Base-by-base conservation (phyloP, 2,113 vertebrate genomes). In the Psittacus erithacus region DNA sequence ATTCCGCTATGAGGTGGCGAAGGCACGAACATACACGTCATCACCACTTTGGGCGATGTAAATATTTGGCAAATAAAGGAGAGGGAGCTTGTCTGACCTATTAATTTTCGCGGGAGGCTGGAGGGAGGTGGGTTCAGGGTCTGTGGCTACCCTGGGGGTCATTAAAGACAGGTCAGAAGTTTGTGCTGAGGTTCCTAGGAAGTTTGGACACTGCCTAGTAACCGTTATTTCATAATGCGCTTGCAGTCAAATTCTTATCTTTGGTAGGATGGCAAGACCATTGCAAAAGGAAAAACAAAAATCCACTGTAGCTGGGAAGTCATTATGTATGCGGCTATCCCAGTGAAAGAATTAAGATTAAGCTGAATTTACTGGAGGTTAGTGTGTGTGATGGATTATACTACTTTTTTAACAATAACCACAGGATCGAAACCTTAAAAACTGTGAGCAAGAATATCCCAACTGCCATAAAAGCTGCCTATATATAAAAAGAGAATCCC, bases 51-150 rank as follows among this genome's bases (percentile, higher is more conserved):
- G 70, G 52, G 14, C 93, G 93, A 81, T 47, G 82, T 62, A 88
- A 93, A 69, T 88, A 50, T 70, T 87, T 90, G 93, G 70, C 82
- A 83, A 92, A 81, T 81, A 43, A 82, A 64, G 64, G 22, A 92
- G 65, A 85, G 9, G 7, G 69, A 76, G 39, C 17, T 85, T 82
- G 71, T 53, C 52, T 55, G 62, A 83, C 60, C 60, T 27, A 53
- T 71, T 73, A 76, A 82, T 84, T 89, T 89, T 76, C 88, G 75
- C 5, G 2, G 28, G 38, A 71, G 41, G 55, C 39, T 47, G 59
- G 10, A 70, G 22, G 1, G 18, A 55, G 29, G 3, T 5, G 2
- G 2, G 13, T 27, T 60, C 23, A 1, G 22, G 3, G 10, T 57
- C 62, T 81, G 4, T 38, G 63, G 20, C 49, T 71, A 43, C 44